Base-by-base conservation (phyloP, 2,888 invertebrate genomes). In the Bombyx huttoni region DNA sequence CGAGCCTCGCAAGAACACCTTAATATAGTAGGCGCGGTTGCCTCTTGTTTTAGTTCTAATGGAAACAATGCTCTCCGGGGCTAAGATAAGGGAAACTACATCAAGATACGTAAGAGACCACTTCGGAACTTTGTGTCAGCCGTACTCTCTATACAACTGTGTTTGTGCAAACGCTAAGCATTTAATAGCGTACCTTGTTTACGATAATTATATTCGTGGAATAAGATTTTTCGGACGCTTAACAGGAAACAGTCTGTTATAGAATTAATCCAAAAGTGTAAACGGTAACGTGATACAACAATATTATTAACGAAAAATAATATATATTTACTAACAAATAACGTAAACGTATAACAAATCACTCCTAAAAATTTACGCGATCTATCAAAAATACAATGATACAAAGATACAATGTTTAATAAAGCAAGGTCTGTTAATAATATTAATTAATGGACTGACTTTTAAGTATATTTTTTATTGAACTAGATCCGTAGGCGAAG, bases 21-120 rank as follows among this genome's bases (percentile, higher is more conserved):
- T 47, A 52, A 52, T 52, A 48, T 52, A 40, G 47, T 45, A 50
- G 48, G 45, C 34, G 52, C 45, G 52, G 52, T 50, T 24, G 50
- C 34, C 46, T 51, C 47, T 46, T 50, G 52, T 50, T 52, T 52
- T 52, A 59, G 56, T 56, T 59, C 59, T 68, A 67, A 67, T 68
- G 59, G 68, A 68, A 70, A 72, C 74, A 73, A 72, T 70, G 62
- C 67, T 54, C 58, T 56, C 58, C 56, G 59, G 58, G 56, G 60
- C 65, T 60, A 64, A 65, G 75, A 77, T 77, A 79, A 73, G 64
- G 62, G 66, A 58, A 73, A 73, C 74, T 70, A 70, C 70, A 72
- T 73, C 73, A 73, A 73, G 76, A 78, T 75, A 78, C 62, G 70
- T 64, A 62, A 64, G 62, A 67, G 67, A 62, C 61, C 66, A 73